These are phyloP conservation scores for Mobula hypostoma DNA, from an alignment of 2,113 vertebrate species.

Conservation along the genomic window DNA sequence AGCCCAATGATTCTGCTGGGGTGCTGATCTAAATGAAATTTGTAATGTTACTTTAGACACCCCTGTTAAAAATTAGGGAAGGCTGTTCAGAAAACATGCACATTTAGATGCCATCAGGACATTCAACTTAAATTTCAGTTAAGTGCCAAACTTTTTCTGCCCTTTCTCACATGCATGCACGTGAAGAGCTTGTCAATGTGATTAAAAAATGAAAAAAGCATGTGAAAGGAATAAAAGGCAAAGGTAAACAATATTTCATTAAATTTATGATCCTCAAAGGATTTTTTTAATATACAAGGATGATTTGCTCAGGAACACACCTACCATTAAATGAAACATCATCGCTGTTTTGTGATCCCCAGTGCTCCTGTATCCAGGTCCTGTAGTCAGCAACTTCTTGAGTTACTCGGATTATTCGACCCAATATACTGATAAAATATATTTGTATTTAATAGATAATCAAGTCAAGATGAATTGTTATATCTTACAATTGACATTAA, in stretches of 20 bases:
- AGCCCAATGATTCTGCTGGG: no score
- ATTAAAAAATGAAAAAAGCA: background rate
- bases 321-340: slow-evolving; percentile 76
- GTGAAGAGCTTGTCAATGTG: background rate
- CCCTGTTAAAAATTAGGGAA: no score
- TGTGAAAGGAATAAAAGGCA: background rate
- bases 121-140: no score
- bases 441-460: background rate
- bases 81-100: no score
- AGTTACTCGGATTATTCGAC: slow-evolving; percentile 91
- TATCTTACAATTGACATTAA: background rate
- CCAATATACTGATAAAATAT: slow-evolving; percentile 71
- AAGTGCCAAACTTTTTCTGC: no score
- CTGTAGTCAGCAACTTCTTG: slow-evolving; percentile 89
- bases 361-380: slow-evolving; percentile 87
- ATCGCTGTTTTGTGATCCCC: slow-evolving; percentile 71
- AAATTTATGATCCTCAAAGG: background rate
- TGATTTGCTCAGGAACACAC: slow-evolving; percentile 40
- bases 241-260: background rate
- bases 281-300: background rate
- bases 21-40: no score
- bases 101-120: no score
- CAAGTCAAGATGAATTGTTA: slow-evolving; percentile 6
- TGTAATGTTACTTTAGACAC: no score
- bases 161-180: no score